Base-by-base conservation (phyloP, 2,888 invertebrate genomes). In the Toxonevra muliebris region DNA sequence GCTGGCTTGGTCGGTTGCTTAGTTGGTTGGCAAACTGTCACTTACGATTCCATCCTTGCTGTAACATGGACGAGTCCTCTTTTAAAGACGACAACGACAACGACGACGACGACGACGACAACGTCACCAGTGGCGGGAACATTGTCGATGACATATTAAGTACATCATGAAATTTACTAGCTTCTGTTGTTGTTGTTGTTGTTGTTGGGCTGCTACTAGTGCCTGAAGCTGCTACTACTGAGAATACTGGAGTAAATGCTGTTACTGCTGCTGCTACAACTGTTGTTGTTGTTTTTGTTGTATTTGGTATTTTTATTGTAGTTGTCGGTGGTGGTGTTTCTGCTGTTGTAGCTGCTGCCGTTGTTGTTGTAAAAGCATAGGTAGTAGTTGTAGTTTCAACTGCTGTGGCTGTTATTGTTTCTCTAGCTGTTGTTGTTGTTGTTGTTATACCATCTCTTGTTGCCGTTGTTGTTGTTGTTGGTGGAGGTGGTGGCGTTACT, bases 211-310 rank as follows among this genome's bases (percentile, higher is more conserved):
- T 3, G 68, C 55, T 10, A 60, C 19, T 53, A 64, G 57, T 61
- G 61, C 55, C 45, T 15, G 58, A 50, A 20, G 69, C 70, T 45
- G 70, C 67, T n/a, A 73, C 85, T 86, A 74, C 87, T 87, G 69
- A 89, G 87, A 89, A 88, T 71, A 89, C 89, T 42, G 66, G 72
- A 87, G 84, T 67, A 87, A 87, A 55, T 12, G 62, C 55, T 62
- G 65, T 58, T 7, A 58, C 59, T 15, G 58, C 65, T 20, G 65
- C 59, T 50, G 65, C 43, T 17, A 52, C 65, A 11, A 42, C 48
- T 30, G 30, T 4, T 7, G 30, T 30, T 30, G 30, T 42, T 66
- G 41, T 45, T 9, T 40, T 61, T 48, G 59, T 60, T 15, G 55
- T 64, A 45, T 70, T 69, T 11, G 79, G 74, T 3, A 86, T 30